These are phyloP conservation scores for Fundulus diaphanus DNA, from an alignment of 2,797 vertebrate genomes.

Conservation along the genomic window DNA sequence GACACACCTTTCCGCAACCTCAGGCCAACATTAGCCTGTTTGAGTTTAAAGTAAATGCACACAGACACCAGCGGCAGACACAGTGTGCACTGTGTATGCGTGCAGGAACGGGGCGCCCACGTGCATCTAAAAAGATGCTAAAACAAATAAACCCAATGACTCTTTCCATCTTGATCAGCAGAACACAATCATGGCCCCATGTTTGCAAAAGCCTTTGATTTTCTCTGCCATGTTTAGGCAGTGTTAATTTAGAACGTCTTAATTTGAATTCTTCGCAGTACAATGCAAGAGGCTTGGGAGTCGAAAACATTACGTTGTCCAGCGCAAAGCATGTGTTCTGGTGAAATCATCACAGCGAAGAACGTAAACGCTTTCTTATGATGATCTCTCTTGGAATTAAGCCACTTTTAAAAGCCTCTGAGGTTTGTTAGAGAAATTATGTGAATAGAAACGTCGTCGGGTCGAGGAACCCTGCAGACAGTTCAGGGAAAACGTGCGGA, in stretches of 20 bases:
- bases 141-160: slow-evolving; percentile 11
- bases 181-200: neutral
- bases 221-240: neutral
- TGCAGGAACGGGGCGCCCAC: neutral
- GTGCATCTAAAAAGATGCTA: slow-evolving; percentile 1
- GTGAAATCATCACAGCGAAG: neutral
- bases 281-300: neutral
- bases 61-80: slow-evolving; percentile 17
- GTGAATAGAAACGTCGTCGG: too few species aligned
- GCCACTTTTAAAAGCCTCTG: neutral
- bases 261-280: neutral
- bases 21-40: slow-evolving; percentile 63
- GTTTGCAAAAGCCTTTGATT: neutral
- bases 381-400: neutral
- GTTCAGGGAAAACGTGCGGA: too few species aligned
- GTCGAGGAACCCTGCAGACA: too few species aligned
- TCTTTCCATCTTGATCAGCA: slow-evolving; percentile 1
- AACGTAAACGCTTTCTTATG: neutral
- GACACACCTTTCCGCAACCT: slow-evolving; percentile 57
- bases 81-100: slow-evolving; percentile 13
- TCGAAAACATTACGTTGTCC: neutral
- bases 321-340: neutral
- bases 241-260: neutral
- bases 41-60: slow-evolving; percentile 48
- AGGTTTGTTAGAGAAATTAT: too few species aligned